A percentile compares a stretch with the other conserved stretches of the same genome.
These are phyloP conservation scores for Heliocidaris erythrogramma DNA, from an alignment of 35 echinoderm and acorn worm species.

Conservation along the genomic window DNA sequence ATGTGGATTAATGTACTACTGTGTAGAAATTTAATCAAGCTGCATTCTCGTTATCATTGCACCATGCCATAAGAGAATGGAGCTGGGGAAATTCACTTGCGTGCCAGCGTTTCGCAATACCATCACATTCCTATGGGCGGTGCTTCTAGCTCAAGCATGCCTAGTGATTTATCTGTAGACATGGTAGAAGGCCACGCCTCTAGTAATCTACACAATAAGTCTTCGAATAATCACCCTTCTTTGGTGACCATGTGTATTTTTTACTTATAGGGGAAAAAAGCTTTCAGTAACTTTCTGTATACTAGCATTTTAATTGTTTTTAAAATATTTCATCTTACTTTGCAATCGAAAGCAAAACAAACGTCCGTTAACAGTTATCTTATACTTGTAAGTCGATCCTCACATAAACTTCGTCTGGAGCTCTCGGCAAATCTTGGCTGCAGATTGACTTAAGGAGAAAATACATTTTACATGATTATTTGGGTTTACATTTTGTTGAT, in stretches of 20 bases:
- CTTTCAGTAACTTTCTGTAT: too few species aligned
- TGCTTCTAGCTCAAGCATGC: background rate
- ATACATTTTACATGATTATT: background rate
- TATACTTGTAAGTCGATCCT: too few species aligned
- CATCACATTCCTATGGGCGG: background rate
- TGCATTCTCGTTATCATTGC: background rate
- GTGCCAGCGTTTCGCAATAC: too few species aligned
- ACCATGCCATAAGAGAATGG: background rate
- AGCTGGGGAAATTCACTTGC: background rate
- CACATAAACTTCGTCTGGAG: too few species aligned
- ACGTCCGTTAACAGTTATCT: too few species aligned
- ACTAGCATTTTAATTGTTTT: too few species aligned
- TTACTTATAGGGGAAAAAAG: too few species aligned
- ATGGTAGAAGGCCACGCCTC: background rate
- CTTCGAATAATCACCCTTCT: too few species aligned
- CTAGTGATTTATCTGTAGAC: background rate
- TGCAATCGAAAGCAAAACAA: too few species aligned
- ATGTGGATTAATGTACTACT: too few species aligned
- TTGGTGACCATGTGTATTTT: too few species aligned
- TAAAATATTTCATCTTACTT: too few species aligned
- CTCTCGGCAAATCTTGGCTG: background rate
- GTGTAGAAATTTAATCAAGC: background rate
- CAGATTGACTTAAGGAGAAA: background rate
- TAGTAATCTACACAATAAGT: background rate
- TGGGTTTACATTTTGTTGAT: background rate